A percentile compares a stretch with the other conserved stretches of the same genome.
Conservation (phyloP, 1,140 invertebrate species). For the Drosophila lini region DNA sequence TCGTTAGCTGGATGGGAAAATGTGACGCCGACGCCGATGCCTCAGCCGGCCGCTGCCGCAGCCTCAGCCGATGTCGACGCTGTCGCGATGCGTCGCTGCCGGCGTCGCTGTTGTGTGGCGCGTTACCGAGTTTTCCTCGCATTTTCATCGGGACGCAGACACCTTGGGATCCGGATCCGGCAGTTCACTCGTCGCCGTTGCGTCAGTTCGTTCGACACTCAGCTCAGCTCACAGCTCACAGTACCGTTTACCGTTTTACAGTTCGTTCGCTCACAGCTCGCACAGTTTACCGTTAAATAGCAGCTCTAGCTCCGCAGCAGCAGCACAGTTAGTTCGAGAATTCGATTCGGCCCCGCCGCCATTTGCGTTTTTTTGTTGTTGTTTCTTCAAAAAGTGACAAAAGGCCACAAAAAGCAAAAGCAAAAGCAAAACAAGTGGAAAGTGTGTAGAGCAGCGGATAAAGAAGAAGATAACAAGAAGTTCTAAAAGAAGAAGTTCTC, state of each 20-base stretch:
- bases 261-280: conserved; percentile 12
- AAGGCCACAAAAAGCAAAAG: background rate
- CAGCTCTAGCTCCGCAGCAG: conserved; percentile 3
- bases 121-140: conserved; percentile 62
- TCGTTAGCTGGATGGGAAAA: conserved; percentile 46
- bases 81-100: conserved; percentile 15
- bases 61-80: conserved; percentile 2
- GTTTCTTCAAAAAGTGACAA: conserved; percentile 44
- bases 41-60: background rate
- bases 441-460: conserved; percentile 4
- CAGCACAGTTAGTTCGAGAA: conserved; percentile 3
- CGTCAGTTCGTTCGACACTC: conserved; percentile 75
- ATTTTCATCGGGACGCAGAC: conserved; percentile 72
- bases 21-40: conserved; percentile 18
- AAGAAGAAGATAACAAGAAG: conserved; percentile 6
- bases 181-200: conserved; percentile 81
- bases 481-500: background rate
- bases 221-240: conserved; percentile 26
- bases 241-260: conserved; percentile 1
- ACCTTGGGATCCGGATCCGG: conserved; percentile 54
- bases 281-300: conserved; percentile 11
- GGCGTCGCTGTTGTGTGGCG: conserved; percentile 13
- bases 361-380: conserved; percentile 52
- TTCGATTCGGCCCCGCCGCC: conserved; percentile 33
- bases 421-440: conserved; percentile 31